A percentile compares a stretch with the other conserved stretches of the same genome.
Conservation (phyloP, 2,797 vertebrate species). For the Neostethus bicornis region DNA sequence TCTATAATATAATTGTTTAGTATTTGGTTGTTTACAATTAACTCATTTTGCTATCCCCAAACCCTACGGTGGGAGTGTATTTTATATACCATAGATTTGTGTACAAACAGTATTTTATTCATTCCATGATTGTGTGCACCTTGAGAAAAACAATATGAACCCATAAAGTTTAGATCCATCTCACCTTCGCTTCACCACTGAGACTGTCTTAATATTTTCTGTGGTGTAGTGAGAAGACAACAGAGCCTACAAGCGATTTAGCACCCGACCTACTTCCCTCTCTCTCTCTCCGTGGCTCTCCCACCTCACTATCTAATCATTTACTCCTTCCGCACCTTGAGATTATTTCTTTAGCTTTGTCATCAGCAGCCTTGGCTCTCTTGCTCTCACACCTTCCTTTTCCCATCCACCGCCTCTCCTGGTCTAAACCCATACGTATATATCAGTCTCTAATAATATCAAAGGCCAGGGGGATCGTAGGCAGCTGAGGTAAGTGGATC, state of each 20-base stretch:
- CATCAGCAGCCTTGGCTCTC: conserved; percentile 29
- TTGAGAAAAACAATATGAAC: conserved; percentile 35
- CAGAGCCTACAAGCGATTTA: conserved; percentile 35
- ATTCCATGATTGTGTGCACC: conserved; percentile 19
- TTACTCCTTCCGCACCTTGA: conserved; percentile 49
- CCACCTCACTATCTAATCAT: conserved; percentile 42
- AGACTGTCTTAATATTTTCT: conserved; percentile 42
- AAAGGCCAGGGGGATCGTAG: conserved; percentile 38
- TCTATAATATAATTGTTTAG: background rate
- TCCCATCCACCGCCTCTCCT: background rate
- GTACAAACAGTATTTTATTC: conserved; percentile 28
- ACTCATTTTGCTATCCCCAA: conserved; percentile 9
- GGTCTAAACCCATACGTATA: conserved; percentile 34
- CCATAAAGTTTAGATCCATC: conserved; percentile 31
- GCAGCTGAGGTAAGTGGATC: conserved; percentile 68
- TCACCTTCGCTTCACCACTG: conserved; percentile 12
- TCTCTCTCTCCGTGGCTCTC: background rate
- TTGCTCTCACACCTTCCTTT: conserved; percentile 18
- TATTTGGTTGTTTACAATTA: conserved; percentile 28
- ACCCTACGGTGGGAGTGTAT: conserved; percentile 10
- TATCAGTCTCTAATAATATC: conserved; percentile 60
- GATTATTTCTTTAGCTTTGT: conserved; percentile 51
- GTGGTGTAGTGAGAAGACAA: conserved; percentile 25
- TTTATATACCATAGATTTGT: conserved; percentile 40
- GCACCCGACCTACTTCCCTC: conserved; percentile 19